These are phyloP conservation scores for Belgica antarctica DNA, from an alignment of 2,888 invertebrate species.

Conservation along the genomic window DNA sequence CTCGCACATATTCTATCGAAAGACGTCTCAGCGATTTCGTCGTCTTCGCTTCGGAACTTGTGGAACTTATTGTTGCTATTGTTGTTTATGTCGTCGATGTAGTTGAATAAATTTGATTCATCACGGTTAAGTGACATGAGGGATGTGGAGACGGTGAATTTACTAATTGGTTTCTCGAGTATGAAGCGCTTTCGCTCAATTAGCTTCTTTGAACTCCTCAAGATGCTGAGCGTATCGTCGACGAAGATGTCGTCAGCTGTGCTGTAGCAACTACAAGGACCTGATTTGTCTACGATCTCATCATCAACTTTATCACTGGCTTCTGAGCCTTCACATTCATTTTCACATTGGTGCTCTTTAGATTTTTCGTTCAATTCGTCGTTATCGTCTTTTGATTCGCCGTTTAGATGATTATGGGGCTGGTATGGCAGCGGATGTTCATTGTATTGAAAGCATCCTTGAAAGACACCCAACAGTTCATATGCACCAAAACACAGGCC, in stretches of 20 bases:
- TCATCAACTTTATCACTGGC: neutral
- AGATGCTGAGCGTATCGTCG: slow-evolving; percentile 21
- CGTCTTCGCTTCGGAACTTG: slow-evolving; percentile 1
- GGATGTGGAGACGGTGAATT: slow-evolving; percentile 35
- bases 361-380: slow-evolving; percentile 11
- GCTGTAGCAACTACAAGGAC: slow-evolving; percentile 40
- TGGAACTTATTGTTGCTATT: slow-evolving; percentile 21
- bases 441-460: slow-evolving; percentile 54
- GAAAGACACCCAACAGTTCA: slow-evolving; percentile 65
- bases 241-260: slow-evolving; percentile 23
- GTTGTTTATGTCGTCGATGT: slow-evolving; percentile 31
- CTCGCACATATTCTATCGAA: slow-evolving; percentile 20
- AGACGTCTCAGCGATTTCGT: slow-evolving; percentile 25
- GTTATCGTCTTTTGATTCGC: slow-evolving; percentile 44
- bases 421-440: slow-evolving; percentile 51
- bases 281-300: slow-evolving; percentile 12
- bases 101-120: slow-evolving; percentile 36
- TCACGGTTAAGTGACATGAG: slow-evolving; percentile 41
- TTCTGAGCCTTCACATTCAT: neutral
- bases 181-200: neutral
- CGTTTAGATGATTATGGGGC: slow-evolving; percentile 47
- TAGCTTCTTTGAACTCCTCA: slow-evolving; percentile 8
- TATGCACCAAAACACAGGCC: slow-evolving; percentile 67
- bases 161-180: slow-evolving; percentile 31
- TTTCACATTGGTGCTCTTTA: neutral